These are phyloP conservation scores for Atethmia centrago DNA, from an alignment of 2,888 invertebrate species.

Conservation along the genomic window DNA sequence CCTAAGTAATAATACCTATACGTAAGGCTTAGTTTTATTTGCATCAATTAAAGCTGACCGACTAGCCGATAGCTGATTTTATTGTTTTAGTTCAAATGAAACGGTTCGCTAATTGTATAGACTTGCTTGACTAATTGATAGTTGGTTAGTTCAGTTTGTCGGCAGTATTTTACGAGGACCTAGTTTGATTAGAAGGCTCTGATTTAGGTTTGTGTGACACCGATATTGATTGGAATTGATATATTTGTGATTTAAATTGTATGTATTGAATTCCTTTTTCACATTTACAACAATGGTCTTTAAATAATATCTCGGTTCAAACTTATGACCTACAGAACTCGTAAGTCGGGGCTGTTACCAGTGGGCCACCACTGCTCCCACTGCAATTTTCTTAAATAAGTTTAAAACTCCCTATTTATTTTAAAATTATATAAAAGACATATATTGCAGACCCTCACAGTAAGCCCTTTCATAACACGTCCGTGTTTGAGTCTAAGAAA, in stretches of 20 bases:
- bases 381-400: too few species aligned
- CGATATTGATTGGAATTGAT: background rate
- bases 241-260: background rate
- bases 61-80: slow-evolving; percentile 52
- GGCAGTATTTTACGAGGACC: slow-evolving; percentile 27
- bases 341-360: too few species aligned
- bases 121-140: slow-evolving; percentile 46
- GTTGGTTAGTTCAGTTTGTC: slow-evolving; percentile 38
- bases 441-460: too few species aligned
- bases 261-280: background rate
- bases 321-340: too few species aligned
- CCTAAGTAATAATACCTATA: background rate
- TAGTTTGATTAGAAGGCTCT: background rate
- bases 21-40: slow-evolving; percentile 36
- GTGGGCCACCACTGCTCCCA: too few species aligned
- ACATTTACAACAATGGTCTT: too few species aligned
- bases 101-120: slow-evolving; percentile 46
- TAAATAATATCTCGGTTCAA: too few species aligned
- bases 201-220: background rate
- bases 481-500: too few species aligned
- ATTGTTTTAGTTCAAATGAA: slow-evolving; percentile 54
- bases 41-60: slow-evolving; percentile 50
- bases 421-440: too few species aligned
- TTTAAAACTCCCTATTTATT: too few species aligned
- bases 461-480: too few species aligned